Conservation (phyloP, 2,888 invertebrate genomes). For the Macrophya annulata region DNA sequence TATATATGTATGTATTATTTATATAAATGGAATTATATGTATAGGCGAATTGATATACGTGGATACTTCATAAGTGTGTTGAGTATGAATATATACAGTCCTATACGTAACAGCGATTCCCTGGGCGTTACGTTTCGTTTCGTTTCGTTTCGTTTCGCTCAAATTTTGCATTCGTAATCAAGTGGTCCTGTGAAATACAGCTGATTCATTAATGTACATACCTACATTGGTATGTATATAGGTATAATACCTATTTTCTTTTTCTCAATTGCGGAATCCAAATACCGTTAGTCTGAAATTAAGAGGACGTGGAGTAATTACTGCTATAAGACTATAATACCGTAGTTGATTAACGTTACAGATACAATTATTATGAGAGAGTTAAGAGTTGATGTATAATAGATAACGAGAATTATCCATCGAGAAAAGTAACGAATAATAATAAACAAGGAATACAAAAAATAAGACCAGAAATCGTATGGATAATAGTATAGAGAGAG, state of each 20-base stretch:
- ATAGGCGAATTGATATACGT: slow-evolving; percentile 21
- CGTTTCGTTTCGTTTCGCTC: slow-evolving; percentile 34
- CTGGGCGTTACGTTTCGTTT: slow-evolving; percentile 39
- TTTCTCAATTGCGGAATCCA: neutral
- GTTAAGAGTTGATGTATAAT: neutral
- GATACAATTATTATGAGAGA: neutral
- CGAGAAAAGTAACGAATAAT: neutral
- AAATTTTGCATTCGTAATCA: slow-evolving; percentile 34
- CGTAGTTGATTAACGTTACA: neutral
- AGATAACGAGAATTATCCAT: neutral
- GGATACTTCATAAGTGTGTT: neutral
- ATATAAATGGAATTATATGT: slow-evolving; percentile 14
- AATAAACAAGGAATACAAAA: neutral
- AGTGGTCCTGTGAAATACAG: slow-evolving; percentile 25
- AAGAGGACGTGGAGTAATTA: no score
- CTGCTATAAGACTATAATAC: neutral
- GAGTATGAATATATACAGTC: slow-evolving; percentile 3
- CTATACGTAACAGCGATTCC: slow-evolving; percentile 31
- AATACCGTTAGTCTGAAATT: neutral
- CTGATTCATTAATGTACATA: slow-evolving; percentile 13
- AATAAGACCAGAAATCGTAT: neutral
- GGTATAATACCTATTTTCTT: neutral
- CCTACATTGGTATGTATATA: neutral
- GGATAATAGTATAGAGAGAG: neutral
- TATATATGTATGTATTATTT: neutral